Conservation (phyloP, 2,113 vertebrate species). For the Prochilodus magdalenae region DNA sequence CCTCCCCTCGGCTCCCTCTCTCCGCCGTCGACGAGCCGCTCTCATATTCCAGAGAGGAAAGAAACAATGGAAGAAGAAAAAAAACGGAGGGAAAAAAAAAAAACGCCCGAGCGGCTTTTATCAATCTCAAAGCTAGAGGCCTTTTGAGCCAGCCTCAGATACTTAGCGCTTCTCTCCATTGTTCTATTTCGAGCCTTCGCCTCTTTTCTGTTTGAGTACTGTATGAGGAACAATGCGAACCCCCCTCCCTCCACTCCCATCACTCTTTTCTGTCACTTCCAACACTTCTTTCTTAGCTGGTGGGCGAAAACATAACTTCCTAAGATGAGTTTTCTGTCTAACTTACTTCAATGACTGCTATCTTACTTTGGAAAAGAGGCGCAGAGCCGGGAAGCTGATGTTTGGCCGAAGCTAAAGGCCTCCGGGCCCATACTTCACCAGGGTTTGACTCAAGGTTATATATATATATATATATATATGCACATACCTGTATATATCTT, state of each 20-base stretch:
- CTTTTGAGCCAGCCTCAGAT: conserved; percentile 54
- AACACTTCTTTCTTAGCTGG: conserved; percentile 45
- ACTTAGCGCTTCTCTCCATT: conserved; percentile 47
- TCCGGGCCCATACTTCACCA: not conserved
- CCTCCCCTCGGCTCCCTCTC: conserved; percentile 41
- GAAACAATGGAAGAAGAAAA: conserved; percentile 40
- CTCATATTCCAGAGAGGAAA: conserved; percentile 41
- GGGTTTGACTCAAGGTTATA: conserved; percentile 6
- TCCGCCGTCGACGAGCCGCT: conserved; percentile 13
- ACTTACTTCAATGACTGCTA: conserved; percentile 42
- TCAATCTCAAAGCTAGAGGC: conserved; percentile 53
- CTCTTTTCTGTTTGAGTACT: conserved; percentile 42
- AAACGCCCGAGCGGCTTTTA: conserved; percentile 42
- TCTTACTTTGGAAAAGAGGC: conserved; percentile 32
- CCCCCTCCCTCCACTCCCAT: conserved; percentile 19
- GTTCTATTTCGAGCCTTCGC: conserved; percentile 52
- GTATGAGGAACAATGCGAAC: conserved; percentile 48
- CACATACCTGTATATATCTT: too few relatives aligned
- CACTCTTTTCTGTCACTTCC: conserved; percentile 48
- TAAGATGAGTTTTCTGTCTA: conserved; percentile 49
- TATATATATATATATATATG: not conserved
- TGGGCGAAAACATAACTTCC: conserved; percentile 49
- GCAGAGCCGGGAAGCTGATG: not conserved
- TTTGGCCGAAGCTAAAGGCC: conserved; percentile 18
- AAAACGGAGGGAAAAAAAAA: conserved; percentile 23